Conservation (phyloP, 2,888 invertebrate genomes). For the Falcaria lacertinaria region DNA sequence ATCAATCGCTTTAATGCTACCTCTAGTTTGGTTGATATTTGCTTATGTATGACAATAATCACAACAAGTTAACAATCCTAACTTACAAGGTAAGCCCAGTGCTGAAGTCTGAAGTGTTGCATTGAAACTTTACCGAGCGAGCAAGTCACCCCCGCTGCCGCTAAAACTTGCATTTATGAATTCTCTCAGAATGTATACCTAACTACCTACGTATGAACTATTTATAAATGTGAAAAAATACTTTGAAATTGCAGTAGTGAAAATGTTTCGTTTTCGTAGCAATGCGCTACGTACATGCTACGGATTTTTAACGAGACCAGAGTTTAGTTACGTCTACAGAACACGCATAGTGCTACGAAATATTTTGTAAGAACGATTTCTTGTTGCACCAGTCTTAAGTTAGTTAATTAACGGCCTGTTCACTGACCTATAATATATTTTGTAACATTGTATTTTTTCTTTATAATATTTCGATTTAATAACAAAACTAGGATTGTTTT, state of each 20-base stretch:
- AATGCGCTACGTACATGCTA: constrained; percentile 27
- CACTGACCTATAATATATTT: too few species aligned
- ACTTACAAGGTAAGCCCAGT: constrained; percentile 8
- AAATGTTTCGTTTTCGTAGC: constrained; percentile 20
- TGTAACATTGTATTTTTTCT: too few species aligned
- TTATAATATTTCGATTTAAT: too few species aligned
- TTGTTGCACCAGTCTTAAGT: too few species aligned
- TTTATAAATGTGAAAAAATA: constrained; percentile 20
- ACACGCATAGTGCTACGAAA: not conserved
- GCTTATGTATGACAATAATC: constrained; percentile 16
- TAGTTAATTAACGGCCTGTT: too few species aligned
- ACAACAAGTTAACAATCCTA: constrained; percentile 16
- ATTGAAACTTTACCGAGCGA: constrained; percentile 16
- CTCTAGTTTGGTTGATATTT: not conserved
- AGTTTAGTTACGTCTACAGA: not conserved
- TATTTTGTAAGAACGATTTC: too few species aligned
- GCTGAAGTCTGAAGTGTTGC: constrained; percentile 10
- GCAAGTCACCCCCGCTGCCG: constrained; percentile 29
- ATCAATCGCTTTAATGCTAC: too few species aligned
- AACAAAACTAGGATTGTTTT: too few species aligned
- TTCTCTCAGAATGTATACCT: constrained; percentile 33
- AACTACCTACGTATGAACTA: constrained; percentile 1
- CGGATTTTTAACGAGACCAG: constrained; percentile 18
- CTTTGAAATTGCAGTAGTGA: constrained; percentile 14
- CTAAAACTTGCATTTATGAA: constrained; percentile 31